Evolutionary conservation across 2,797 vertebrate species (phyloP).

Genomic region (Trematomus bernacchii): DNA sequence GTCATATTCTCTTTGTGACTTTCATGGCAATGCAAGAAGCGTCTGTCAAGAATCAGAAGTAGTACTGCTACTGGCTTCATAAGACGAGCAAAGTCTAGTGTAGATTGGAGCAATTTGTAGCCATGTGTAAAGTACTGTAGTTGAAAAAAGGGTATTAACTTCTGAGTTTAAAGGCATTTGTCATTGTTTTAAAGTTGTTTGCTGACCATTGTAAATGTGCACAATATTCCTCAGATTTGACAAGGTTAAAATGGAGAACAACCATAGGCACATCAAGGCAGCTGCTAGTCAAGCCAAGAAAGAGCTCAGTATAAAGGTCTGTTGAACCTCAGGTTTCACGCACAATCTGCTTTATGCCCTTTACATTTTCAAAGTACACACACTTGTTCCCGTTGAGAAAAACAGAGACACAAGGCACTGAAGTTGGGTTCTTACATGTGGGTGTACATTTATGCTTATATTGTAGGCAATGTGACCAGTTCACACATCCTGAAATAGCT

Average conservation of each 20-base stretch:
- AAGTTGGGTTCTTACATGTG: background rate
- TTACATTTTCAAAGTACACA: background rate
- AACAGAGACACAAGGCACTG: background rate
- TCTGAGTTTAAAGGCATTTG: background rate
- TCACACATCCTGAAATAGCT: constrained; percentile 30
- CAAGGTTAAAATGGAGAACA: background rate
- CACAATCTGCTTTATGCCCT: background rate
- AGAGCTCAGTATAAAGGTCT: background rate
- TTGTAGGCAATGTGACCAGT: background rate
- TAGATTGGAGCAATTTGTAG: background rate
- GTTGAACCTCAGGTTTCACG: background rate
- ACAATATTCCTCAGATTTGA: background rate
- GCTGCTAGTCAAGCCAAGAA: background rate
- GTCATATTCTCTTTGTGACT: constrained; percentile 7
- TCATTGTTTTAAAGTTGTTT: background rate
- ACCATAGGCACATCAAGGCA: background rate
- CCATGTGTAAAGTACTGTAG: background rate
- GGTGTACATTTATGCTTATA: constrained; percentile 1
- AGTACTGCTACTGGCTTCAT: background rate
- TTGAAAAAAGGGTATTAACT: background rate
- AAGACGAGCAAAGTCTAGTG: background rate
- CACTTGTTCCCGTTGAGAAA: background rate
- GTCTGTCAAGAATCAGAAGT: constrained; percentile 1
- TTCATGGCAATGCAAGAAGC: background rate
- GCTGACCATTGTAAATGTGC: background rate